Conservation (phyloP, 2,113 vertebrate genomes). For the Rhinichthys klamathensis region DNA sequence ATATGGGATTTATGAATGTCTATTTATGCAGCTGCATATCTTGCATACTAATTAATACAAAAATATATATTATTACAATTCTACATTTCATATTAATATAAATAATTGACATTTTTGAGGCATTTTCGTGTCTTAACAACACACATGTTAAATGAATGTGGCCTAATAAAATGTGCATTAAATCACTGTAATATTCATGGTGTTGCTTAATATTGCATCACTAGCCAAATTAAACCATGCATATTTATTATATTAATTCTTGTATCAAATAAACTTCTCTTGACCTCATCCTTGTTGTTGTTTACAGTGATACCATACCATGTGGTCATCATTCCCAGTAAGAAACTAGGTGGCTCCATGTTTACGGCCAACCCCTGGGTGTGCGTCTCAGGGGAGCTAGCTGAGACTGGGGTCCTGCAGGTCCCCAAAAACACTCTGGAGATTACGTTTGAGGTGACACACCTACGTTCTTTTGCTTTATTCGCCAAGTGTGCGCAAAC, state of each 20-base stretch:
- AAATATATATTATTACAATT: too few relatives aligned
- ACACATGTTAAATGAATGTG: not conserved
- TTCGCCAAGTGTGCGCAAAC: too few relatives aligned
- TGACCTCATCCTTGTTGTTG: constrained; percentile 44
- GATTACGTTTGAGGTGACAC: constrained; percentile 93
- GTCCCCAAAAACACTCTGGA: constrained; percentile 92
- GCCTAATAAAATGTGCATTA: not conserved
- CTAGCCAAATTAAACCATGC: not conserved
- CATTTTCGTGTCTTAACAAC: not conserved
- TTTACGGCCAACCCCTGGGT: constrained; percentile 99
- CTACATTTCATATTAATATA: too few relatives aligned
- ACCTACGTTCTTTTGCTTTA: too few relatives aligned
- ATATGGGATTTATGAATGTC: too few relatives aligned
- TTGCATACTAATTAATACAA: too few relatives aligned
- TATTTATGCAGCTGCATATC: too few relatives aligned
- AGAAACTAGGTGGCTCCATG: constrained; percentile 97
- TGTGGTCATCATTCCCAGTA: constrained; percentile 92
- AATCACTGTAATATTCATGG: not conserved
- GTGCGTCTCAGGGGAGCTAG: constrained; percentile 94
- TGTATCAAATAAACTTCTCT: not conserved
- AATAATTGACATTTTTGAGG: too few relatives aligned
- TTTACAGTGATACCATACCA: constrained; percentile 95
- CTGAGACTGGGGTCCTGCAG: constrained; percentile 94
- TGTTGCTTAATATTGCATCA: not conserved
- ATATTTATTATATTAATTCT: not conserved